Percentiles rank a stretch among this genome's conserved stretches.
Conservation (phyloP, 2,888 invertebrate genomes). For the Tetragnatha montana region DNA sequence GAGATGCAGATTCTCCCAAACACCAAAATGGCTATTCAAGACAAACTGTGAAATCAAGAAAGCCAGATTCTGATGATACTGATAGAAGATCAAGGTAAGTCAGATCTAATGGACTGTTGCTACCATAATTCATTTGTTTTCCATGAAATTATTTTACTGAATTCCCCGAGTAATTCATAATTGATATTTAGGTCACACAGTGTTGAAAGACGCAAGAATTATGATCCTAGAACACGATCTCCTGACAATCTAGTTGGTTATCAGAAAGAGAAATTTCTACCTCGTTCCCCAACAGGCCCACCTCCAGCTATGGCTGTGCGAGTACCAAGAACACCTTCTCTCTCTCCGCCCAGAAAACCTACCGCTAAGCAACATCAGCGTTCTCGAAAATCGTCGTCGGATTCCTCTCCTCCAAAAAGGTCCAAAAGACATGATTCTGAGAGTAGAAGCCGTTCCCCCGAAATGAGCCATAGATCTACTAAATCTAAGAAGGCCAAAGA, state of each 20-base stretch:
- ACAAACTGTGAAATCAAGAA: background rate
- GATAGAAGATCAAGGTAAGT: slow-evolving; percentile 38
- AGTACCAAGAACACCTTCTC: slow-evolving; percentile 17
- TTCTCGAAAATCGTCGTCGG: slow-evolving; percentile 9
- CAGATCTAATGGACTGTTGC: too few relatives aligned
- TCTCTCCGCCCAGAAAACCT: slow-evolving; percentile 21
- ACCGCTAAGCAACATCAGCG: slow-evolving; percentile 4
- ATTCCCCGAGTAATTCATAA: background rate
- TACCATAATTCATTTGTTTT: background rate
- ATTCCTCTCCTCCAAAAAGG: slow-evolving; percentile 18
- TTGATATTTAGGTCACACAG: slow-evolving; percentile 38
- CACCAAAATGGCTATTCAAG: slow-evolving; percentile 42
- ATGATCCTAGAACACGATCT: slow-evolving; percentile 34
- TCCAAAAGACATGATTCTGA: background rate
- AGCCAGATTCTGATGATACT: slow-evolving; percentile 32
- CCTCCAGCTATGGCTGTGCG: background rate
- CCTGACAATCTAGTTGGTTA: slow-evolving; percentile 22
- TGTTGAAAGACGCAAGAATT: slow-evolving; percentile 24
- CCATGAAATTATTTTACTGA: background rate
- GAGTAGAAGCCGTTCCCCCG: slow-evolving; percentile 33
- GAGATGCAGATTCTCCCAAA: slow-evolving; percentile 32
- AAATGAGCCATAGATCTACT: slow-evolving; percentile 4
- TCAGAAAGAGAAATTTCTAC: slow-evolving; percentile 55
- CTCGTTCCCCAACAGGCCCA: slow-evolving; percentile 27
- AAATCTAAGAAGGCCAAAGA: slow-evolving; percentile 3